A percentile compares a stretch with the other conserved stretches of the same genome.
These are phyloP conservation scores for Boleophthalmus pectinirostris DNA, from an alignment of 2,113 vertebrate species.

Conservation along the genomic window DNA sequence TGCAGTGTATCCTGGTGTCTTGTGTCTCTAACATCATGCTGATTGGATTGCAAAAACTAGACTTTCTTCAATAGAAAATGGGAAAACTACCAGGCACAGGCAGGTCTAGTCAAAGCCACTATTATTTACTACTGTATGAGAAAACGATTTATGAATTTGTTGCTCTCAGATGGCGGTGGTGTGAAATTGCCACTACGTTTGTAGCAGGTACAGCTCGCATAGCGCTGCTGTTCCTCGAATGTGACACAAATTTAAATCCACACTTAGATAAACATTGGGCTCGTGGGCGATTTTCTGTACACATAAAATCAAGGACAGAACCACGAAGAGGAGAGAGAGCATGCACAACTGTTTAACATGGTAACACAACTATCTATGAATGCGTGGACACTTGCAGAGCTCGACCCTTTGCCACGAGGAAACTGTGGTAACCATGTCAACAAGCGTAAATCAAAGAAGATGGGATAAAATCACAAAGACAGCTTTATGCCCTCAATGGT, in stretches of 20 bases:
- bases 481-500: not conserved
- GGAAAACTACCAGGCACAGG: too few species aligned
- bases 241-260: slow-evolving; percentile 20
- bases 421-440: slow-evolving; percentile 47
- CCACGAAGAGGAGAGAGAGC: not conserved
- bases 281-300: slow-evolving; percentile 13
- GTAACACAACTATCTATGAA: slow-evolving; percentile 18
- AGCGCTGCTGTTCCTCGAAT: slow-evolving; percentile 7
- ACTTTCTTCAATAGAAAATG: too few species aligned
- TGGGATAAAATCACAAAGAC: not conserved
- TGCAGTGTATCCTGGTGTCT: not conserved
- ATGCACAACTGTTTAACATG: slow-evolving; percentile 17
- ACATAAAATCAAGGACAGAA: slow-evolving; percentile 29
- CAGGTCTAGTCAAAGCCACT: not conserved
- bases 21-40: not conserved
- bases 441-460: slow-evolving; percentile 9
- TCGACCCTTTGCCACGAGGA: slow-evolving; percentile 7
- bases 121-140: not conserved
- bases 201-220: slow-evolving; percentile 29
- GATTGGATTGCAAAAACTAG: too few species aligned
- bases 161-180: not conserved
- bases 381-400: not conserved
- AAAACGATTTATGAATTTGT: not conserved
- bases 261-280: slow-evolving; percentile 24
- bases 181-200: slow-evolving; percentile 16